These are phyloP conservation scores for Anthophora plumipes DNA, from an alignment of 2,888 invertebrate species.

Conservation along the genomic window DNA sequence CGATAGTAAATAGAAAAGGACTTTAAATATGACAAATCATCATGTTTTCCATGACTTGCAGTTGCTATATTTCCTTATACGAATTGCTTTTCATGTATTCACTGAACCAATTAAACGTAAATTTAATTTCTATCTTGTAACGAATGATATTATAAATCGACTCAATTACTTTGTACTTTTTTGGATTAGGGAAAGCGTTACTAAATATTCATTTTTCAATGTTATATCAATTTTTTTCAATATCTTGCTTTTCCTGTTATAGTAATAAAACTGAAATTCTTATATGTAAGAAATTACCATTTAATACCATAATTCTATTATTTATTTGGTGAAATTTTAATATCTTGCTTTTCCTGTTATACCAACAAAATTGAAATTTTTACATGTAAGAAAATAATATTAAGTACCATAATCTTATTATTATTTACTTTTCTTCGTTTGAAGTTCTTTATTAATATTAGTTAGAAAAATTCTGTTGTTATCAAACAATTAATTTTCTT, in stretches of 20 bases:
- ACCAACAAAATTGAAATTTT: no score
- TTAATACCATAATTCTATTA: no score
- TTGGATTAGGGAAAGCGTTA: neutral
- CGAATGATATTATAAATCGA: neutral
- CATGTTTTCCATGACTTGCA: constrained; percentile 24
- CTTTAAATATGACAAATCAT: constrained; percentile 76
- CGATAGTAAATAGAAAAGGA: constrained; percentile 30
- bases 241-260: no score
- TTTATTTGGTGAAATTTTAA: no score
- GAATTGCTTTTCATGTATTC: constrained; percentile 5
- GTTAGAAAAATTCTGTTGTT: neutral
- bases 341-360: no score
- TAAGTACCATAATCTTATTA: no score
- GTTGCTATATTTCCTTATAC: neutral
- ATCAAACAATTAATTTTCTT: neutral
- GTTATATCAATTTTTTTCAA: no score
- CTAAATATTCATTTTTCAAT: no score
- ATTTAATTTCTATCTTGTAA: neutral
- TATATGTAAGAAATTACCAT: no score
- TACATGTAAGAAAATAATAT: no score
- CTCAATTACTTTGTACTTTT: neutral
- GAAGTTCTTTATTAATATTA: neutral
- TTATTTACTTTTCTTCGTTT: no score
- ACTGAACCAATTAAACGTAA: neutral
- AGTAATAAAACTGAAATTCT: no score